A percentile compares a stretch with the other conserved stretches of the same genome.
phyloP scores from a whole-genome alignment of 2,888 invertebrate genomes.

The Leucozona laternaria region DNA sequence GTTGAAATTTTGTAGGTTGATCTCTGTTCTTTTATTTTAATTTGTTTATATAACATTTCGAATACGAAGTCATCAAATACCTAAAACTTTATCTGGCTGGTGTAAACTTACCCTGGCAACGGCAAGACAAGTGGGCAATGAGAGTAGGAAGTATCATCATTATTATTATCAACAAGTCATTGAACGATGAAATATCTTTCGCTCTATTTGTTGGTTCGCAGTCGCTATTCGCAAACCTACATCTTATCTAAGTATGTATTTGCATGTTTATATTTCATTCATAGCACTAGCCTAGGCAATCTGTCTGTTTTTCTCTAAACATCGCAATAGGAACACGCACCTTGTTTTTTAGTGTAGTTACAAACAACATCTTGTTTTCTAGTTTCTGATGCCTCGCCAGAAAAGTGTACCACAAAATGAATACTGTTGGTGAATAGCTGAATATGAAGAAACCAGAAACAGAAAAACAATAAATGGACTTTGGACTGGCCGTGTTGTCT shows the following conservation, averaged over 20 bases:
- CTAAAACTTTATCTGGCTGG: neutral
- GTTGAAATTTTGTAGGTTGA: neutral
- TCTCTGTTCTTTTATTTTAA: neutral
- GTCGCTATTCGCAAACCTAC: neutral
- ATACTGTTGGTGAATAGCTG: slow-evolving; percentile 34
- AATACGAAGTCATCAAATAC: neutral
- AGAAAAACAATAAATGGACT: slow-evolving; percentile 55
- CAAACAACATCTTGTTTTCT: slow-evolving; percentile 2
- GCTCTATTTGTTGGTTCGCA: neutral
- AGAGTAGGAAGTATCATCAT: neutral
- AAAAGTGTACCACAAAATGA: slow-evolving; percentile 33
- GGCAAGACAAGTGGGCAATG: neutral
- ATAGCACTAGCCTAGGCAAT: neutral
- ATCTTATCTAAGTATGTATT: neutral
- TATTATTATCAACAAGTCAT: neutral
- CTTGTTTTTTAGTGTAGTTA: neutral
- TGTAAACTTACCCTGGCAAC: neutral
- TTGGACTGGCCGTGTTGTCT: slow-evolving; percentile 46
- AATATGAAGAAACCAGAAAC: slow-evolving; percentile 30
- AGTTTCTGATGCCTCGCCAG: slow-evolving; percentile 18
- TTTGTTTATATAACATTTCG: neutral
- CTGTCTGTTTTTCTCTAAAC: neutral
- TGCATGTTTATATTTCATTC: neutral
- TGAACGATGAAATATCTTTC: slow-evolving; percentile 4
- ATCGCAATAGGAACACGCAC: neutral